These are phyloP conservation scores for Orientallactaga bullata DNA, from an alignment of 2,113 vertebrate species.

Conservation along the genomic window DNA sequence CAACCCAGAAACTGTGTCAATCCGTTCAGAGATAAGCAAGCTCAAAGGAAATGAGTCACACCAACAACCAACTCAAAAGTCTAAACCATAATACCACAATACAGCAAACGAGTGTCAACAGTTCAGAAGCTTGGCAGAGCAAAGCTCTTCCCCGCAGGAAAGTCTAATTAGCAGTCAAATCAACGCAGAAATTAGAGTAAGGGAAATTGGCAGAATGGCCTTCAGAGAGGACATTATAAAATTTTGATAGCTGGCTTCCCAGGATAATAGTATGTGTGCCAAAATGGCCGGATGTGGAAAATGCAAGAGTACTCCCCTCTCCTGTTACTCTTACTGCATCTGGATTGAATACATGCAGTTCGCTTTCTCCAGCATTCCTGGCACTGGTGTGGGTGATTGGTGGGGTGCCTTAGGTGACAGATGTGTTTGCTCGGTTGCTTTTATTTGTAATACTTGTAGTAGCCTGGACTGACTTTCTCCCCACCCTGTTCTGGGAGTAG, in stretches of 20 bases:
- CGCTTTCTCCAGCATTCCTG: not conserved
- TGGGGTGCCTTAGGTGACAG: not conserved
- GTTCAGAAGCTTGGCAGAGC: not conserved
- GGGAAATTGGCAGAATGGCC: not conserved
- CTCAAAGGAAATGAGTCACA: not conserved
- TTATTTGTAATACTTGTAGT: not conserved
- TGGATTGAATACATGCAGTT: not conserved
- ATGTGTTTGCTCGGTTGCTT: not conserved
- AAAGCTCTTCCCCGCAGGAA: not conserved
- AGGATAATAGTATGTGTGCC: not conserved
- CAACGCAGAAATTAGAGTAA: conserved; percentile 24
- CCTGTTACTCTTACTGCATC: not conserved
- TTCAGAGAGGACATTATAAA: conserved; percentile 1
- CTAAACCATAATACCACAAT: not conserved
- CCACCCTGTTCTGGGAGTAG: not conserved
- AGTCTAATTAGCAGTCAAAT: not conserved
- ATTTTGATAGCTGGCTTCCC: not conserved
- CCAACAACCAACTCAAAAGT: not conserved
- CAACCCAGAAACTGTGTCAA: not conserved
- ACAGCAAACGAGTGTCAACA: not conserved
- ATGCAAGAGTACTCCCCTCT: not conserved
- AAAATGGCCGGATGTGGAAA: not conserved
- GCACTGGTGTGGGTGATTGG: not conserved
- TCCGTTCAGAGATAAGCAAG: not conserved
- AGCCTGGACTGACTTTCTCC: not conserved